phyloP scores from a whole-genome alignment of 2,797 vertebrate genomes.

The Hyperoplus lanceolatus region DNA sequence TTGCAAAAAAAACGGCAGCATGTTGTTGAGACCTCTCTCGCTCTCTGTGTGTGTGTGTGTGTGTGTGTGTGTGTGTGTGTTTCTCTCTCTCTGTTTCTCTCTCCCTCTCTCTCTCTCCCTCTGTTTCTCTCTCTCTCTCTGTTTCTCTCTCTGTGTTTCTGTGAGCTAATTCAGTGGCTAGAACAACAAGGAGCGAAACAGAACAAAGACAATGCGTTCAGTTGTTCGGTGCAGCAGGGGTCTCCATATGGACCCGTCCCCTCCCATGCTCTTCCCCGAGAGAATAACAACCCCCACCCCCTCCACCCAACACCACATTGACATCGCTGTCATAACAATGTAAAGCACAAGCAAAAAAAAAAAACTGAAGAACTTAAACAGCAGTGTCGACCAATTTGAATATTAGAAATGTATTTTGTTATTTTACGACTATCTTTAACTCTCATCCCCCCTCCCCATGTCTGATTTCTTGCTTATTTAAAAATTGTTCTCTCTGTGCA shows the following conservation, averaged over 20 bases:
- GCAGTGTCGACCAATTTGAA: not conserved
- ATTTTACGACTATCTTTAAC: not conserved
- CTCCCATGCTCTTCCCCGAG: constrained; percentile 73
- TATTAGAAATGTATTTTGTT: constrained; percentile 14
- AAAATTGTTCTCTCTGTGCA: not conserved
- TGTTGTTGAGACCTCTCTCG: constrained; percentile 62
- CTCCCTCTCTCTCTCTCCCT: constrained; percentile 6
- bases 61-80: too few relatives aligned
- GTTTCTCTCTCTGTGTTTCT: constrained; percentile 50
- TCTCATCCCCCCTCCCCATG: not conserved
- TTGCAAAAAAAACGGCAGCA: constrained; percentile 69
- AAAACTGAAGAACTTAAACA: constrained; percentile 32
- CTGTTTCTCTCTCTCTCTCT: constrained; percentile 23
- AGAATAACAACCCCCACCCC: constrained; percentile 73
- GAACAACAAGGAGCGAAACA: constrained; percentile 78
- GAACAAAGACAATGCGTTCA: constrained; percentile 79
- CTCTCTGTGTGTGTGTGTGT: not conserved
- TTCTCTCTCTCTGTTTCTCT: not conserved
- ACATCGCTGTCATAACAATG: constrained; percentile 62
- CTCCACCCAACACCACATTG: constrained; percentile 52
- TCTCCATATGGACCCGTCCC: constrained; percentile 76
- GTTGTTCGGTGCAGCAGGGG: constrained; percentile 78
- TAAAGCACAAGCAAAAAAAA: constrained; percentile 45
- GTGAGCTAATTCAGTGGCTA: constrained; percentile 81
- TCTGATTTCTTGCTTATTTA: constrained; percentile 1